Evolutionary conservation across 2,797 vertebrate genomes (phyloP).

Genomic region (Centropyge bicolor): DNA sequence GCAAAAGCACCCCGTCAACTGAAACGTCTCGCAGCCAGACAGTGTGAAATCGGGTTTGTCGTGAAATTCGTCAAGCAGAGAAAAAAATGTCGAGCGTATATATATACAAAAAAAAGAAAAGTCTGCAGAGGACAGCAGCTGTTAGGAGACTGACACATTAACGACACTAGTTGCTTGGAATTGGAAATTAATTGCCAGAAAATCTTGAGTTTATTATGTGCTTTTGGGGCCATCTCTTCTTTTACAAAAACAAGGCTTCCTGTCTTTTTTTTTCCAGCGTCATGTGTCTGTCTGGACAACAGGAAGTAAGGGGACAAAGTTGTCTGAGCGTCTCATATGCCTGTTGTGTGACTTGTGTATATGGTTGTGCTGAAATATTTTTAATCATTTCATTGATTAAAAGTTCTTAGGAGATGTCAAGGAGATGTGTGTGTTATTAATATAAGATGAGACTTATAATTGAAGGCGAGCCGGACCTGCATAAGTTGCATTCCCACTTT

Average conservation of each 20-base stretch:
- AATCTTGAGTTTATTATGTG: constrained; percentile 13
- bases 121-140: constrained; percentile 31
- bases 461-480: neutral
- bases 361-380: neutral
- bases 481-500: constrained; percentile 20
- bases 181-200: constrained; percentile 18
- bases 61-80: constrained; percentile 24
- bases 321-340: neutral
- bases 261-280: neutral
- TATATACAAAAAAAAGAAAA: neutral
- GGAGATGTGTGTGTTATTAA: neutral
- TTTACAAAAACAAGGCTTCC: neutral
- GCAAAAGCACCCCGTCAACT: constrained; percentile 13
- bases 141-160: constrained; percentile 43
- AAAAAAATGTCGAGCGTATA: neutral
- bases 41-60: constrained; percentile 31
- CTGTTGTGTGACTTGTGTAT: neutral
- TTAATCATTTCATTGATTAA: no score
- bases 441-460: constrained; percentile 16
- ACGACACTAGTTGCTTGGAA: constrained; percentile 9
- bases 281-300: constrained; percentile 34
- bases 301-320: constrained; percentile 24
- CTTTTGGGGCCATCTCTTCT: neutral
- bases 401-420: constrained; percentile 8
- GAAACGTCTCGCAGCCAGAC: constrained; percentile 4